phyloP scores from a whole-genome alignment of 2,113 vertebrate genomes.

The Ptychochromis oligacanthus region DNA sequence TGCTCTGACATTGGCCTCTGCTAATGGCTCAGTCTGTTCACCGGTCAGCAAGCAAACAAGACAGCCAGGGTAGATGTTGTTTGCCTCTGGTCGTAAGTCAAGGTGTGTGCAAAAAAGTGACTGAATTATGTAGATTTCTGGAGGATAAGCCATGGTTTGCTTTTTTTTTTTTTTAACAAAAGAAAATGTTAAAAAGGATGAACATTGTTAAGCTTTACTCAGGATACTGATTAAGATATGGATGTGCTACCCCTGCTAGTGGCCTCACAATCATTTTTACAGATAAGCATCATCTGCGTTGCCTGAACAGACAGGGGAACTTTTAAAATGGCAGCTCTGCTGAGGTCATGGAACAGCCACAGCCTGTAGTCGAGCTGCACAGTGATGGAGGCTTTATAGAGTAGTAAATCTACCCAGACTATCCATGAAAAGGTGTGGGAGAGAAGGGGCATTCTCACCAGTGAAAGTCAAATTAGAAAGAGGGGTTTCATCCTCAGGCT shows the following conservation, averaged over 20 bases:
- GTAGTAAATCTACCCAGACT: conserved; percentile 52
- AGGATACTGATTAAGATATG: neutral
- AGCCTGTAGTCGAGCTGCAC: neutral
- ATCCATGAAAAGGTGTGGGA: conserved; percentile 40
- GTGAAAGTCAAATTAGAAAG: conserved; percentile 67
- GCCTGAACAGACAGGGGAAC: neutral
- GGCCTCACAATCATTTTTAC: conserved; percentile 5
- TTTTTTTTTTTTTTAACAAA: neutral
- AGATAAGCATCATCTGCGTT: neutral
- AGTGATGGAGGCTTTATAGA: conserved; percentile 50
- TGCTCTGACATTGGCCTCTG: conserved; percentile 59
- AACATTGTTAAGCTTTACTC: neutral
- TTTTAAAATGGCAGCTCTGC: conserved; percentile 44
- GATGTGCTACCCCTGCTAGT: neutral
- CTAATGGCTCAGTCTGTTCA: conserved; percentile 57
- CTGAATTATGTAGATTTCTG: neutral
- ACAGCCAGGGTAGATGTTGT: conserved; percentile 7
- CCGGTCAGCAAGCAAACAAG: conserved; percentile 43
- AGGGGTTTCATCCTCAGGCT: conserved; percentile 39
- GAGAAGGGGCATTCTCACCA: conserved; percentile 62
- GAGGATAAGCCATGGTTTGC: neutral
- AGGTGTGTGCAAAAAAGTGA: neutral
- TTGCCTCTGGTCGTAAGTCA: conserved; percentile 24
- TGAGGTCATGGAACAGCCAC: conserved; percentile 22
- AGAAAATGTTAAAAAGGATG: neutral